phyloP scores from a whole-genome alignment of 1,140 invertebrate genomes.

The Solen grandis region DNA sequence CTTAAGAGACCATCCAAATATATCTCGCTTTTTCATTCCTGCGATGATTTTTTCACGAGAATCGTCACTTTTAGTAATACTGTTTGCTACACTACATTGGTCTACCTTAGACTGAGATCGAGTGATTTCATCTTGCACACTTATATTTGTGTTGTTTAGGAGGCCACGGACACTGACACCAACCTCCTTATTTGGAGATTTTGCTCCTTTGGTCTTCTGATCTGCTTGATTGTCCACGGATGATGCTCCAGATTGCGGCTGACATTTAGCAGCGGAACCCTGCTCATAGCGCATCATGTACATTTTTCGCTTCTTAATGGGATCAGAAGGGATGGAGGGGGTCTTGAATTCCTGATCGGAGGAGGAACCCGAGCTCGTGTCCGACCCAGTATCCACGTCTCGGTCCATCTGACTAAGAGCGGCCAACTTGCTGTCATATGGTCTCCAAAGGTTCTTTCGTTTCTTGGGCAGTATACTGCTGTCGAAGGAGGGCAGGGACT shows the following conservation, averaged over 20 bases:
- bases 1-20: constrained; percentile 51
- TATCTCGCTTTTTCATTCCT: constrained; percentile 34
- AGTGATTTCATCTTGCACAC: background rate
- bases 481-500: background rate
- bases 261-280: background rate
- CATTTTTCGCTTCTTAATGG: constrained; percentile 40
- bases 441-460: constrained; percentile 52
- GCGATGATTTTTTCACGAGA: constrained; percentile 38
- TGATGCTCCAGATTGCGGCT: background rate
- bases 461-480: constrained; percentile 48
- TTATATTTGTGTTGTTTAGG: background rate
- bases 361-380: constrained; percentile 15
- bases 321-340: constrained; percentile 29
- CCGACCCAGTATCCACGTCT: constrained; percentile 5
- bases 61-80: background rate
- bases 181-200: background rate
- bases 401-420: background rate
- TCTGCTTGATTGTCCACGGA: background rate
- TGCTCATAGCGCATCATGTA: constrained; percentile 44
- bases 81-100: background rate
- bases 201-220: background rate
- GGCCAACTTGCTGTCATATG: constrained; percentile 28
- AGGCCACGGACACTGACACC: background rate
- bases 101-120: background rate
- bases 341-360: constrained; percentile 53